Evolutionary conservation across 2,888 invertebrate species (phyloP).

Genomic region (Griposia aprilina): DNA sequence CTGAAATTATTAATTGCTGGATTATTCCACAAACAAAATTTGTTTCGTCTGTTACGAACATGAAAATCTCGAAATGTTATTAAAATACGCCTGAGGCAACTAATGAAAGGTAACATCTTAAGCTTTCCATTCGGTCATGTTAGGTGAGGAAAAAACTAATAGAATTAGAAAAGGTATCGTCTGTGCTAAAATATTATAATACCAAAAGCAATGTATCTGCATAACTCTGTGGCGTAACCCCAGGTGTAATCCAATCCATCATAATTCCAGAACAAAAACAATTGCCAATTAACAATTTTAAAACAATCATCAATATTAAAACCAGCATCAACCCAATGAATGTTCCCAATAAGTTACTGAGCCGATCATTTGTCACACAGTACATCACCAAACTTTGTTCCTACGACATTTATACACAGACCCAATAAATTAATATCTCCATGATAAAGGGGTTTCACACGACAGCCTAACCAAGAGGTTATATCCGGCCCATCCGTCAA

Average conservation of each 20-base stretch:
- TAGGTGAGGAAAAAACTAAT: neutral
- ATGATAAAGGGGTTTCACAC: constrained; percentile 67
- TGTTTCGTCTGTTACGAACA: neutral
- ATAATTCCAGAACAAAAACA: constrained; percentile 19
- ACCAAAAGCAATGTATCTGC: neutral
- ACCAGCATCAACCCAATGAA: constrained; percentile 58
- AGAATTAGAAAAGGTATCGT: neutral
- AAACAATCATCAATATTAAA: constrained; percentile 50
- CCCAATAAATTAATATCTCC: constrained; percentile 66
- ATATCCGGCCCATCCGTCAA: constrained; percentile 74
- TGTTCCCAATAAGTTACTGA: constrained; percentile 54
- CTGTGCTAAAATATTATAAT: neutral
- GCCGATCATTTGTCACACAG: constrained; percentile 57
- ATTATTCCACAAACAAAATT: neutral
- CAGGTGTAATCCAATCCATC: constrained; percentile 10
- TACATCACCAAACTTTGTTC: constrained; percentile 59
- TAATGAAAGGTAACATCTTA: neutral
- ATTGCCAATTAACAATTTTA: constrained; percentile 40
- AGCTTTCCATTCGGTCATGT: neutral
- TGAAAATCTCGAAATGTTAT: neutral
- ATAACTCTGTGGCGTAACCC: neutral
- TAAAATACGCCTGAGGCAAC: neutral
- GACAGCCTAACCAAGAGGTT: constrained; percentile 71
- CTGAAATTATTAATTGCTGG: neutral
- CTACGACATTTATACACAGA: constrained; percentile 56